phyloP scores from a whole-genome alignment of 1,140 invertebrate genomes.

The Trinorchestia longiramus region DNA sequence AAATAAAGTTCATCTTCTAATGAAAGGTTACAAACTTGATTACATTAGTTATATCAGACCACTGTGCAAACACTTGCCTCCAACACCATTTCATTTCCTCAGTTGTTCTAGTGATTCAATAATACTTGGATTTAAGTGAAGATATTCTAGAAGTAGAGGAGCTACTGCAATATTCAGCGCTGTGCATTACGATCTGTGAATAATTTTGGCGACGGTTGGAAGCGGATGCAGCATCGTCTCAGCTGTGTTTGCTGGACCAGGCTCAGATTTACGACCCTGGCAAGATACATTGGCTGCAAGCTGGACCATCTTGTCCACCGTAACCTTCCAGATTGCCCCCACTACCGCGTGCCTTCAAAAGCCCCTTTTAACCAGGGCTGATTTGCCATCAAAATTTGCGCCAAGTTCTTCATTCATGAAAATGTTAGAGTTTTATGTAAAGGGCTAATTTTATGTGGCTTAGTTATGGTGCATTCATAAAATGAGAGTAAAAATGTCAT shows the following conservation, averaged over 20 bases:
- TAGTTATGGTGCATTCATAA: background rate
- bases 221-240: background rate
- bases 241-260: background rate
- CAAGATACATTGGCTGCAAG: slow-evolving; percentile 6
- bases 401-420: background rate
- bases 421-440: background rate
- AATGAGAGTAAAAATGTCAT: background rate
- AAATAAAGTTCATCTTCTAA: no score
- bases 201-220: background rate
- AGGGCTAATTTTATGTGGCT: background rate
- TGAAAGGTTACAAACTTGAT: background rate
- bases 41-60: background rate
- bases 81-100: background rate
- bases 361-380: background rate
- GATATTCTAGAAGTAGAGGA: background rate
- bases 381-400: slow-evolving; percentile 1
- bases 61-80: background rate
- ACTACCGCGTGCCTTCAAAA: background rate
- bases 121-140: background rate
- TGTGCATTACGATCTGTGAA: slow-evolving; percentile 7
- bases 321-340: background rate
- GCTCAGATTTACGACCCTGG: background rate
- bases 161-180: background rate
- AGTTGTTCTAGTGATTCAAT: background rate
- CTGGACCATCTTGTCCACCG: background rate